These are phyloP conservation scores for Trissoscelio sp. DNA, from an alignment of 2,888 invertebrate species.

Conservation along the genomic window DNA sequence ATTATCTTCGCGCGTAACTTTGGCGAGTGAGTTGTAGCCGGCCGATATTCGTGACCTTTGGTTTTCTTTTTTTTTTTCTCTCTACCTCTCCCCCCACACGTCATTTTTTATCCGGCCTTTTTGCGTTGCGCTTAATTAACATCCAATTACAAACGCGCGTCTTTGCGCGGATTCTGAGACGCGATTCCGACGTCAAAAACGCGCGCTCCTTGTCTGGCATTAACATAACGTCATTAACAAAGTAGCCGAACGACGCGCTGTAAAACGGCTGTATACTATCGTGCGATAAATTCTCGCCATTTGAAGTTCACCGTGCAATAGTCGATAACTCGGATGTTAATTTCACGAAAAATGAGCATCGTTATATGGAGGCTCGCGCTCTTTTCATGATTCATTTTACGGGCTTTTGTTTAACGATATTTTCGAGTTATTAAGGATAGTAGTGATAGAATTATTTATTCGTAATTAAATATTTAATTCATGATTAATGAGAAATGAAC, in stretches of 20 bases:
- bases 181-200: constrained; percentile 62
- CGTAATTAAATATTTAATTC: constrained; percentile 1
- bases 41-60: constrained; percentile 69
- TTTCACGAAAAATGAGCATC: constrained; percentile 50
- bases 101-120: constrained; percentile 33
- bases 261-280: constrained; percentile 60
- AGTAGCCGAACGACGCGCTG: constrained; percentile 58
- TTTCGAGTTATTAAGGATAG: constrained; percentile 39
- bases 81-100: too few relatives aligned
- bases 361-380: constrained; percentile 33
- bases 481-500: too few relatives aligned
- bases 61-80: constrained; percentile 53
- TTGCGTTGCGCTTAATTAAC: constrained; percentile 68
- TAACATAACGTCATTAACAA: constrained; percentile 67
- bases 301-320: constrained; percentile 60
- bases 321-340: constrained; percentile 61
- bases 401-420: constrained; percentile 41
- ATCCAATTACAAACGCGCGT: constrained; percentile 68
- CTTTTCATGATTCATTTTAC: constrained; percentile 53
- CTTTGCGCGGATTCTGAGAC: constrained; percentile 58
- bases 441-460: too few relatives aligned
- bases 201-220: constrained; percentile 51
- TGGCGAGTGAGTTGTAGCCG: constrained; percentile 67
- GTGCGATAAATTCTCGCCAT: constrained; percentile 61
- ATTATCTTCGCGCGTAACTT: constrained; percentile 66